Conservation (phyloP, 2,888 invertebrate species). For the Oscheius sp. region DNA sequence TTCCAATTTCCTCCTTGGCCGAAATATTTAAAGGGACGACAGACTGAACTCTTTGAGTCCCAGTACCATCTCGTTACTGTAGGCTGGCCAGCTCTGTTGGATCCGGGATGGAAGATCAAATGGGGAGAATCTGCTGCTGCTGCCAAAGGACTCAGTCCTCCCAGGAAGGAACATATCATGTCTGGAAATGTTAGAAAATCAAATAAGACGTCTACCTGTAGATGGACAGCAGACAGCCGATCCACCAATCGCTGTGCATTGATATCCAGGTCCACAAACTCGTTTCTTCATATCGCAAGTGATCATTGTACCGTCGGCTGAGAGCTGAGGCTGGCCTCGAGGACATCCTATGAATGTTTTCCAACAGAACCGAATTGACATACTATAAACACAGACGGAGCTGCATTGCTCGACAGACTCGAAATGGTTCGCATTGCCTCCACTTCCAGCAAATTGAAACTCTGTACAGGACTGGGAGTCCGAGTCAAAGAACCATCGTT, state of each 20-base stretch:
- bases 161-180: conserved; percentile 12
- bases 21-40: conserved; percentile 62
- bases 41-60: conserved; percentile 50
- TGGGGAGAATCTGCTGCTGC: not conserved
- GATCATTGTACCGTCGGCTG: conserved; percentile 27
- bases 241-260: conserved; percentile 16
- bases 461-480: conserved; percentile 50
- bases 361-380: conserved; percentile 27
- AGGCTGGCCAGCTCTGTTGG: conserved; percentile 46
- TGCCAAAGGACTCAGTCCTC: not conserved
- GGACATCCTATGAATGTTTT: conserved; percentile 46
- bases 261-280: conserved; percentile 15
- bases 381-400: conserved; percentile 60
- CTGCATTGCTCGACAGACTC: conserved; percentile 59
- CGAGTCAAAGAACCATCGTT: conserved; percentile 63
- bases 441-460: conserved; percentile 61
- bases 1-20: conserved; percentile 71
- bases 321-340: conserved; percentile 54
- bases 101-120: conserved; percentile 55
- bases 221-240: conserved; percentile 30
- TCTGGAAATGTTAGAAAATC: not conserved
- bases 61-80: conserved; percentile 54
- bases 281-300: conserved; percentile 24
- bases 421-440: conserved; percentile 70
- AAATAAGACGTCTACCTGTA: conserved; percentile 8